Conservation (phyloP, 1,140 invertebrate species). For the Micrasema minimum region DNA sequence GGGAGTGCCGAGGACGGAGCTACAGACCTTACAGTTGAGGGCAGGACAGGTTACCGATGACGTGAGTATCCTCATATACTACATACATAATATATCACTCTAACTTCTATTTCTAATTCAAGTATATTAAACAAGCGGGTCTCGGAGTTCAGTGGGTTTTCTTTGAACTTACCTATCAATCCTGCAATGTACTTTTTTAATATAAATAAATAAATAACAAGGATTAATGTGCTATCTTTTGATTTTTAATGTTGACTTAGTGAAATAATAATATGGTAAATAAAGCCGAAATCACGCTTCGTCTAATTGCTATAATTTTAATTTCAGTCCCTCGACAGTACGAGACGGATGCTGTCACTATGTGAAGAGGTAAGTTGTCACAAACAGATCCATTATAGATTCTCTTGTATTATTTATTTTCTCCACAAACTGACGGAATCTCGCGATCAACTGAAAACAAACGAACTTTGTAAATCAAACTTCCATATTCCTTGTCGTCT, state of each 20-base stretch:
- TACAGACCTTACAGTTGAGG: conserved; percentile 90
- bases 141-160: no score
- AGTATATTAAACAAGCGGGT: no score
- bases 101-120: conserved; percentile 5
- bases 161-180: no score
- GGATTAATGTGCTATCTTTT: no score
- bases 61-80: no score
- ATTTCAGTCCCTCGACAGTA: conserved; percentile 96
- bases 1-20: conserved; percentile 83
- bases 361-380: conserved; percentile 92
- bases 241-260: no score
- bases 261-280: no score
- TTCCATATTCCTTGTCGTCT: no score
- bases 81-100: background rate
- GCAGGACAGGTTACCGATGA: conserved; percentile 91
- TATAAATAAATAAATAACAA: no score
- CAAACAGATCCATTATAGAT: background rate
- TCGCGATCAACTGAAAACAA: conserved; percentile 18
- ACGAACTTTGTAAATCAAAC: background rate
- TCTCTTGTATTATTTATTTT: background rate
- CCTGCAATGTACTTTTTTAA: no score
- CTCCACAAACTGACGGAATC: background rate
- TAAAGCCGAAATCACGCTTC: background rate
- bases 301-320: conserved; percentile 39
- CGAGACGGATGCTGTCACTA: conserved; percentile 93